Evolutionary conservation across 1,140 invertebrate species (phyloP).

Genomic region (Diorhabda elongata): DNA sequence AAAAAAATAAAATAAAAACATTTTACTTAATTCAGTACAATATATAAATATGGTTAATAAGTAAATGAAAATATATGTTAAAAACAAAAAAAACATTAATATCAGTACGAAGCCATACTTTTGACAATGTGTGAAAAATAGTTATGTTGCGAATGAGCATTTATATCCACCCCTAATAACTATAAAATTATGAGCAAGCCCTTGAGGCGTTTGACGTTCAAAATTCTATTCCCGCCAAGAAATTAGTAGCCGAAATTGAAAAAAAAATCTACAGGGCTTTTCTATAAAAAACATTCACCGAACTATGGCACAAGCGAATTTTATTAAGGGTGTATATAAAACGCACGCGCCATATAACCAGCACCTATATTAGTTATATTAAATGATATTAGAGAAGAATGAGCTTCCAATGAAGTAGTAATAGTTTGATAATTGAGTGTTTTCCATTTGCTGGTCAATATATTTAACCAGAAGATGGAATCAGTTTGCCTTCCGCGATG

Average conservation of each 20-base stretch:
- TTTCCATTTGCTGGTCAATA: slow-evolving; percentile 17
- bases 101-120: slow-evolving; percentile 39
- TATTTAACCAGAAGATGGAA: slow-evolving; percentile 59
- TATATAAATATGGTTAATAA: slow-evolving; percentile 12
- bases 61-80: slow-evolving; percentile 16
- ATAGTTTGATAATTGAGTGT: neutral
- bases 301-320: no score
- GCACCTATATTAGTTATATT: neutral
- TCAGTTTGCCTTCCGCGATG: slow-evolving; percentile 48
- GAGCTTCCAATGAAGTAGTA: neutral
- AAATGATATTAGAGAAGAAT: neutral
- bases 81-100: slow-evolving; percentile 27
- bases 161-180: no score
- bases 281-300: no score
- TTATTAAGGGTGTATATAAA: no score
- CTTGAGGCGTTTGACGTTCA: no score
- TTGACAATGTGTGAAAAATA: slow-evolving; percentile 25
- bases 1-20: slow-evolving; percentile 16
- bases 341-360: no score
- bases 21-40: slow-evolving; percentile 22
- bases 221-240: no score
- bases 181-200: no score
- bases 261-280: no score
- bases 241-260: no score
- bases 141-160: neutral